phyloP scores from a whole-genome alignment of 2,113 vertebrate genomes.

The Lamprologus speciosus region DNA sequence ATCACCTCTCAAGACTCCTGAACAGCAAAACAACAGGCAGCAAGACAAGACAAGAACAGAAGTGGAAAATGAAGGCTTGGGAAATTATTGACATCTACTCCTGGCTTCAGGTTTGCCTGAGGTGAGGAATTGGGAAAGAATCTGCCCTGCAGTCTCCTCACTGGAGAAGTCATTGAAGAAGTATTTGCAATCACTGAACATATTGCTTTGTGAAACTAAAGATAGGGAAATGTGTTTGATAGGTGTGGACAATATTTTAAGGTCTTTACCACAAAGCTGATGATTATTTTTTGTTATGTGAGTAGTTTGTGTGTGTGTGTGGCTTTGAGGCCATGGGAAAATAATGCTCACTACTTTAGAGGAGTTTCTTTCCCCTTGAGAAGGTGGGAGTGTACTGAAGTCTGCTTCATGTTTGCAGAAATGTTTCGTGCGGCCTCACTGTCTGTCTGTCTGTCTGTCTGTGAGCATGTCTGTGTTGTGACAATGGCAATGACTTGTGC shows the following conservation, averaged over 20 bases:
- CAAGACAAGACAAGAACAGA: constrained; percentile 66
- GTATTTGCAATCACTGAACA: neutral
- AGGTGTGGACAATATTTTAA: neutral
- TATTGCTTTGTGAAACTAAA: neutral
- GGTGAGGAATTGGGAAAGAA: constrained; percentile 22
- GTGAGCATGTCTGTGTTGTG: constrained; percentile 19
- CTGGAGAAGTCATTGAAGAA: neutral
- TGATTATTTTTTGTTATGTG: neutral
- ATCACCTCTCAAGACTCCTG: constrained; percentile 61
- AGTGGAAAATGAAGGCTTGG: constrained; percentile 41
- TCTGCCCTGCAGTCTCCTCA: neutral
- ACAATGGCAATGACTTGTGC: constrained; percentile 16
- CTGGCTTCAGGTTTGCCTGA: constrained; percentile 11
- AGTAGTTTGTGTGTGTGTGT: neutral
- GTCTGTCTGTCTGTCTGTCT: constrained; percentile 15
- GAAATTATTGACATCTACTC: constrained; percentile 46
- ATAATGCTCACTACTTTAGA: neutral
- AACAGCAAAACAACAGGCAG: constrained; percentile 60
- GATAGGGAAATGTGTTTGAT: neutral
- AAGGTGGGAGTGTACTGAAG: neutral
- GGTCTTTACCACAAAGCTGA: neutral
- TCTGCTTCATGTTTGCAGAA: neutral
- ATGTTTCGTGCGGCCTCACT: neutral
- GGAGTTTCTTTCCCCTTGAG: neutral
- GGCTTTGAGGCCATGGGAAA: constrained; percentile 18